Evolutionary conservation across 2,888 invertebrate species (phyloP).

Genomic region (Elysia crispata): DNA sequence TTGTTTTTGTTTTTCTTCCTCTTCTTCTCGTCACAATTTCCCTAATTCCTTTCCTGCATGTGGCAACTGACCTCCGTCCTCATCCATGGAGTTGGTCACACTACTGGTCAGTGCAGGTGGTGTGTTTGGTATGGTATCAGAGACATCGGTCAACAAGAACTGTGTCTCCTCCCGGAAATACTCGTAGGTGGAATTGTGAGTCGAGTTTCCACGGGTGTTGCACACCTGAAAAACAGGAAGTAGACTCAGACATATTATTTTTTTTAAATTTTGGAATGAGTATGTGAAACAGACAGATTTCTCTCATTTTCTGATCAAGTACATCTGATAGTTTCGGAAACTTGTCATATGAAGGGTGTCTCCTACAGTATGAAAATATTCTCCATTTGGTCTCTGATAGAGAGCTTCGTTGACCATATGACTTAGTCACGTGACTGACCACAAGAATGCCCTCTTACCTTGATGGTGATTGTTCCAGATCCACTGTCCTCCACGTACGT

Average conservation of each 20-base stretch:
- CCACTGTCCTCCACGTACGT: constrained; percentile 29
- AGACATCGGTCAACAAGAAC: constrained; percentile 47
- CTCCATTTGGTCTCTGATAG: no score
- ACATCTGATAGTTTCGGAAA: no score
- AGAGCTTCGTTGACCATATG: no score
- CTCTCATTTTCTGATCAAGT: no score
- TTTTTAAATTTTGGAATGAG: no score
- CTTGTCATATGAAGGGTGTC: no score
- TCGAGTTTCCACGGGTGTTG: constrained; percentile 19
- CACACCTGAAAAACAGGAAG: constrained; percentile 23
- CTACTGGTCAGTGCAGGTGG: constrained; percentile 42
- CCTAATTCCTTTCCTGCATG: not conserved
- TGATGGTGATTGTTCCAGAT: constrained; percentile 35
- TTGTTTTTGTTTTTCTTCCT: not conserved
- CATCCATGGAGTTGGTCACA: constrained; percentile 36
- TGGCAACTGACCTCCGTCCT: constrained; percentile 44
- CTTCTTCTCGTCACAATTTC: not conserved
- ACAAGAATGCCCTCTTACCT: constrained; percentile 18
- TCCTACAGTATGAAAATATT: no score
- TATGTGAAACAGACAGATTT: no score
- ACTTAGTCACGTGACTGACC: no score
- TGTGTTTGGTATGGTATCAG: constrained; percentile 45
- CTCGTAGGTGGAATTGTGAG: not conserved
- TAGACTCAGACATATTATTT: no score
- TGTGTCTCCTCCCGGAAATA: constrained; percentile 50